Base-by-base conservation (phyloP, 1,140 invertebrate genomes). In the Euwallacea fornicatus region DNA sequence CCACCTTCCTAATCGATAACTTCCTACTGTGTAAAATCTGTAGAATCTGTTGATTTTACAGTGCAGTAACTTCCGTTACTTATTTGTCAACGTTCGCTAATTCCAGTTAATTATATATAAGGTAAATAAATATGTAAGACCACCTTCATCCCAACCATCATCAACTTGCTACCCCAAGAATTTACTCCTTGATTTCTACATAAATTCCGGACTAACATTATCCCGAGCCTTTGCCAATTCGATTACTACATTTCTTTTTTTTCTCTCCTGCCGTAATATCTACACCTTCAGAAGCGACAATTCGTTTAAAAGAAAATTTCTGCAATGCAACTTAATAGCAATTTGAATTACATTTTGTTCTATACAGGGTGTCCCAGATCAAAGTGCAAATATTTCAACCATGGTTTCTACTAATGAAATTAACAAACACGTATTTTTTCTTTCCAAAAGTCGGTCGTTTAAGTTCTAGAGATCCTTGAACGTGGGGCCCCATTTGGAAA, bases 261-360 rank as follows among this genome's bases (percentile, higher is more conserved):
- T 65, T 65, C 3, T 53, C 8, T 65, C 16, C 50, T 65, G 7
- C 50, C 8, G 66, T 8, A 13, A 69, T 53, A 69, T 60, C 58
- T 16, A 7, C 66, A 16, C 33, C 58, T 47, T 44, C 9, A 21
- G 15, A 7, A 21, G 55, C 16, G 11, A 71, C 61, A 44, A 58
- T 42, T 13, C 41, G 42, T 33, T 41, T 60, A 72, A 46, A 43
- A 74, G 56, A 60, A 58, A 69, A 43, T 74, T 71, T 68, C 74
- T 73, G 16, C 76, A 78, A 42, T 73, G n/a, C 46, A 64, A 53
- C 59, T 81, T 80, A 15, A 79, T 69, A n/a, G 44, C 66, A n/a
- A n/a, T n/a, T 21, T 76, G 68, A 61, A 83, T 76, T 8, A 80
- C 77, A 2, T 78, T 75, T 75, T 80, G 77, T 68, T 79, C 75